Percentiles rank a stretch among this genome's conserved stretches.
These are phyloP conservation scores for Platyrinchus mystaceus DNA, from an alignment of 2,797 vertebrate genomes.

Conservation along the genomic window DNA sequence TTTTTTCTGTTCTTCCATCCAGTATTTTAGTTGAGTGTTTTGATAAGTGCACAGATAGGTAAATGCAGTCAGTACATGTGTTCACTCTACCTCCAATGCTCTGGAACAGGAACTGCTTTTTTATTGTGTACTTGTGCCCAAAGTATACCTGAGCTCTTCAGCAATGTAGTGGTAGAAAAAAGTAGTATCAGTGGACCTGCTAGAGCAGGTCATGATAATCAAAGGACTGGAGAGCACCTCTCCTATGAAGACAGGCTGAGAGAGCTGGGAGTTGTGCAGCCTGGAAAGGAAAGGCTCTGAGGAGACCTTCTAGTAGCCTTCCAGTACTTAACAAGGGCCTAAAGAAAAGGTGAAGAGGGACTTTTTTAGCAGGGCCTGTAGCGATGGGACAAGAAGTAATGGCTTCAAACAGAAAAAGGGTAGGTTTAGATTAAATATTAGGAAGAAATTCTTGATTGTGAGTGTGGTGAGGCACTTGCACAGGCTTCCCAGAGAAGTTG, in stretches of 20 bases:
- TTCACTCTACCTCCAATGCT: background rate
- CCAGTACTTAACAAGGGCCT: background rate
- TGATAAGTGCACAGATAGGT: background rate
- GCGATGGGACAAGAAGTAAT: background rate
- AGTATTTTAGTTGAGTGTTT: background rate
- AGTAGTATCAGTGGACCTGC: background rate
- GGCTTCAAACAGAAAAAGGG: background rate
- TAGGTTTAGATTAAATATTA: background rate
- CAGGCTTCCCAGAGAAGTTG: background rate
- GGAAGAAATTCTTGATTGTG: background rate
- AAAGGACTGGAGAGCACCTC: background rate
- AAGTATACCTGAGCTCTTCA: background rate
- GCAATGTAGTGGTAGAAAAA: background rate
- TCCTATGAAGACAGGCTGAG: background rate
- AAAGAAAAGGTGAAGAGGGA: background rate
- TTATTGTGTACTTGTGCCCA: background rate
- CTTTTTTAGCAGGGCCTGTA: background rate
- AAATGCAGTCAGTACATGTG: background rate
- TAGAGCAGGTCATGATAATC: background rate
- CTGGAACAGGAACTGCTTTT: background rate
- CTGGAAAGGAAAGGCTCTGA: background rate
- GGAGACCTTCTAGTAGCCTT: background rate
- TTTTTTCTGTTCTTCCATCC: background rate
- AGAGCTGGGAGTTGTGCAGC: fast-evolving
- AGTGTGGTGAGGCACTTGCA: background rate